Evolutionary conservation across 2,797 vertebrate species (phyloP).

Genomic region (Dipus sagitta): DNA sequence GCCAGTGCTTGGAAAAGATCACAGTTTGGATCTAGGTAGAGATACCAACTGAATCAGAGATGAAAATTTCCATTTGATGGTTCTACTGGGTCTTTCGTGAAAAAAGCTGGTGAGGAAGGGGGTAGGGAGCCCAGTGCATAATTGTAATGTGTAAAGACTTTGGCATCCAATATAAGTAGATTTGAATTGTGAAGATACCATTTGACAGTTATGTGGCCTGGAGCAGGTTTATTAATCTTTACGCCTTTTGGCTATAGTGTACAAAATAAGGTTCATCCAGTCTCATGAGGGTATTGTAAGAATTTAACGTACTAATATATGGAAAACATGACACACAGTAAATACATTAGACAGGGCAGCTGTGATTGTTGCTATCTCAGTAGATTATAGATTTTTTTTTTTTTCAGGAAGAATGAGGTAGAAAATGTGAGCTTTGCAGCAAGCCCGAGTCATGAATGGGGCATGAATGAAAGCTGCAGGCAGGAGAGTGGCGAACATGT

Average conservation of each 20-base stretch:
- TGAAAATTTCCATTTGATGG: constrained; percentile 62
- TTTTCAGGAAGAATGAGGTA: not conserved
- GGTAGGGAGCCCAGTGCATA: not conserved
- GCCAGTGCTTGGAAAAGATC: constrained; percentile 74
- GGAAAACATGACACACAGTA: not conserved
- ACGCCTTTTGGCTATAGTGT: not conserved
- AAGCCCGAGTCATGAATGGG: not conserved
- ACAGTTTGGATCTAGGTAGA: constrained; percentile 52
- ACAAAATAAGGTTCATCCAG: constrained; percentile 1
- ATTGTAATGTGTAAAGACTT: not conserved
- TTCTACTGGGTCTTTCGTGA: constrained; percentile 37
- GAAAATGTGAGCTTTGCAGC: not conserved
- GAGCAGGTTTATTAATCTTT: constrained; percentile 13
- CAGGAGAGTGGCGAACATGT: not conserved
- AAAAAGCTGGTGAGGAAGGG: not conserved
- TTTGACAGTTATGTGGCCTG: constrained; percentile 46
- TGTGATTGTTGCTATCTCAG: not conserved
- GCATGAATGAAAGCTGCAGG: not conserved
- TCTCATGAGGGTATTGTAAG: not conserved
- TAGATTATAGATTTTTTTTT: not conserved
- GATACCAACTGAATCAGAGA: constrained; percentile 59
- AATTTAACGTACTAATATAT: not conserved
- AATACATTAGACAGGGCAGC: not conserved
- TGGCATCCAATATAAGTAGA: not conserved
- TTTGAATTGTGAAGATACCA: not conserved